Evolutionary conservation across 2,797 vertebrate species (phyloP).

Genomic region (Smutsia gigantea): DNA sequence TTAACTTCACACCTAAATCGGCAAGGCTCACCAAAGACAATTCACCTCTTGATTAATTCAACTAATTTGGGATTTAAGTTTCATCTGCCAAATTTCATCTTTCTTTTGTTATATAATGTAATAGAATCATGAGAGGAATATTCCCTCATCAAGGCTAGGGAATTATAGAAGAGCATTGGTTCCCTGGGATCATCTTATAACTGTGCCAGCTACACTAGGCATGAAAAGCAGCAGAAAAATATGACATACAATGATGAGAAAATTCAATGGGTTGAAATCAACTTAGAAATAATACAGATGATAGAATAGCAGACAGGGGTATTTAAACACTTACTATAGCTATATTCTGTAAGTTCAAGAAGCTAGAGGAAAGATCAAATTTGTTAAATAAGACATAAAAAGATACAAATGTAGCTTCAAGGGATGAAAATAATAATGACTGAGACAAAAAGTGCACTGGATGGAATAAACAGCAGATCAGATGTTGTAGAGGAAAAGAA

Average conservation of each 20-base stretch:
- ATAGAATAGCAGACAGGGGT: not conserved
- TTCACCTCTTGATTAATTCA: conserved; percentile 10
- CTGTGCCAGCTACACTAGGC: not conserved
- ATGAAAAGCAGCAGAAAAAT: not conserved
- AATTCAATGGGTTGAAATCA: conserved; percentile 4
- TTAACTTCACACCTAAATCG: not conserved
- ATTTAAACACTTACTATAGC: not conserved
- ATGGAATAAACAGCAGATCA: not conserved
- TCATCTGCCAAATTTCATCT: not conserved
- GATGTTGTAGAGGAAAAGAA: not conserved
- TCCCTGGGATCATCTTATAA: not conserved
- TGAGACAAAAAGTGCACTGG: not conserved
- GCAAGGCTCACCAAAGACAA: not conserved
- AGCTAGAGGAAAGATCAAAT: not conserved
- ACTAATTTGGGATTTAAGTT: conserved; percentile 5
- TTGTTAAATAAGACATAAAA: not conserved
- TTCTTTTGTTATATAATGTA: not conserved
- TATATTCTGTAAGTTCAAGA: not conserved
- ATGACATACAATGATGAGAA: not conserved
- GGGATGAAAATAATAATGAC: not conserved
- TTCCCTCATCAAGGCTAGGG: not conserved
- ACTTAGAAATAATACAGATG: not conserved
- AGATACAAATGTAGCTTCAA: not conserved
- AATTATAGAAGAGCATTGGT: not conserved
- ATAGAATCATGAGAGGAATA: not conserved